Evolutionary conservation across 2,797 vertebrate genomes (phyloP), one percentile per base, ranked within the genome.

Genomic region (Notolepis coatsorum): DNA sequence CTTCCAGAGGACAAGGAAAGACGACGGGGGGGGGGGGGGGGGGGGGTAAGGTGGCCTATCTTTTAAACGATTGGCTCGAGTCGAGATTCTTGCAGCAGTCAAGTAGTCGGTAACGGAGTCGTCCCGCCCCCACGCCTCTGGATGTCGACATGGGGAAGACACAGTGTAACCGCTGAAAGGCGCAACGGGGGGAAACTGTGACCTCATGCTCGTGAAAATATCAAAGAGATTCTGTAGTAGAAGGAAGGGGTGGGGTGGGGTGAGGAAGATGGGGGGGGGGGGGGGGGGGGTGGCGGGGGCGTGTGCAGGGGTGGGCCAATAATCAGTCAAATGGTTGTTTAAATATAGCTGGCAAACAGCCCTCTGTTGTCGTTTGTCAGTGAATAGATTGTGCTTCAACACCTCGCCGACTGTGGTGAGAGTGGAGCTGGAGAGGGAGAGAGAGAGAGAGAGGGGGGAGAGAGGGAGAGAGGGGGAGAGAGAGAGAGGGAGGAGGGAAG

Each of bases 191-290:
- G 73, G 68, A 86, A 81, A 82, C 41, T 45, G 59, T 87, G 84
- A 90, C 75, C 74, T 86, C 71, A 84, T 48, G 65, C 38, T 49
- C 39, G 15, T 75, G 67, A 76, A 65, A 70, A 67, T 73, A 65
- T 85, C 68, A 81, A 73, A 75, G 74, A 42, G 31, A 38, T 52
- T 52, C 48, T 85, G 73, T 77, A 64, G 56, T 70, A 7, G 39
- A 77, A 71, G 23, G 63, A 53, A 78, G 67, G 74, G 47, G 56
- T 71, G 58, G 62, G 1, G 18, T 31, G 10, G 30, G 35, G 18
- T 15, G 28, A 18, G 6, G 57, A 33, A 15, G 50, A 52, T 38
- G n/a, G 31, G 37, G 42, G 33, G 56, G 20, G 24, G 46, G 31
- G 46, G 37, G 45, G 0, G 66, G 61, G 24, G 42, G 2, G 21